Evolutionary conservation across 2,113 vertebrate species (phyloP).

Genomic region (Motacilla tschutschensis): DNA sequence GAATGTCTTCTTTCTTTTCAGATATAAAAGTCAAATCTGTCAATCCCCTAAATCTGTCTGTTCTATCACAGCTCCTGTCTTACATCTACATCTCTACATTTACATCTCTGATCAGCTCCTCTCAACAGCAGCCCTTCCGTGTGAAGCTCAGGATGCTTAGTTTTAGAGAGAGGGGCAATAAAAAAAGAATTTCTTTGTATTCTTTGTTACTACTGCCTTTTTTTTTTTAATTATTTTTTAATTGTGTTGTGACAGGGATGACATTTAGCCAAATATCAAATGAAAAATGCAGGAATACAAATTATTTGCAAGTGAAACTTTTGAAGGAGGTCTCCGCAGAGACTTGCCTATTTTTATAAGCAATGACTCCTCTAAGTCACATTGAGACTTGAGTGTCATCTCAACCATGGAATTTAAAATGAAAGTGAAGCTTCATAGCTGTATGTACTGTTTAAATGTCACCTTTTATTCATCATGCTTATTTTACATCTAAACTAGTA

Average conservation of each 20-base stretch:
- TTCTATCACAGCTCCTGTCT: background rate
- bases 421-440: background rate
- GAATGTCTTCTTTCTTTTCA: background rate
- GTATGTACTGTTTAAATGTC: background rate
- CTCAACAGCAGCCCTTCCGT: background rate
- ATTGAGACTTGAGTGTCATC: background rate
- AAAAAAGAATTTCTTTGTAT: background rate
- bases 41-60: background rate
- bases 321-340: background rate
- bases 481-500: background rate
- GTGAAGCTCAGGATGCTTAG: background rate
- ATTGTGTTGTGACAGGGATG: background rate
- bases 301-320: background rate
- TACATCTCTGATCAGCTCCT: background rate
- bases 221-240: background rate
- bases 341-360: background rate
- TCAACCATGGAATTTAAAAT: background rate
- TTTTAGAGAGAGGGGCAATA: background rate
- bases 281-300: background rate
- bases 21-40: background rate
- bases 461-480: conserved; percentile 2
- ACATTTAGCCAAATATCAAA: background rate
- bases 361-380: background rate
- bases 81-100: background rate
- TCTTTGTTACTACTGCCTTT: background rate